Percentiles rank a stretch among this genome's conserved stretches.
These are phyloP conservation scores for Progne subis DNA, from an alignment of 2,113 vertebrate genomes.

Conservation along the genomic window DNA sequence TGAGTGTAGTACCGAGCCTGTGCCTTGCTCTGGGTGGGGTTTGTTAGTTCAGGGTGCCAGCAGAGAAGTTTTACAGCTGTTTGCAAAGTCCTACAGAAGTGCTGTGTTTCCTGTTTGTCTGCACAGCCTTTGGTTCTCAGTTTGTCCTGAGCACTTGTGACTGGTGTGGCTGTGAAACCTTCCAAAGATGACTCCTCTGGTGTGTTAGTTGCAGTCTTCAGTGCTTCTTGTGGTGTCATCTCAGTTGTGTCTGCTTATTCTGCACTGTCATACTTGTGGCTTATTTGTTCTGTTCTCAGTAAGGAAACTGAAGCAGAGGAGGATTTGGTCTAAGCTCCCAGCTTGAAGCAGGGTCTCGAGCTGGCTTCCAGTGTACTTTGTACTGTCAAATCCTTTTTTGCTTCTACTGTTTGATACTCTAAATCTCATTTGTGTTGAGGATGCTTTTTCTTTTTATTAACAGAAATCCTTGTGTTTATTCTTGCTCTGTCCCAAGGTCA, in stretches of 20 bases:
- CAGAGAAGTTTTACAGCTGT: neutral
- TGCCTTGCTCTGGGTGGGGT: neutral
- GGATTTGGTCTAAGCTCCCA: neutral
- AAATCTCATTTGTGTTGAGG: neutral
- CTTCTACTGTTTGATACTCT: neutral
- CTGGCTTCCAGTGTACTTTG: neutral
- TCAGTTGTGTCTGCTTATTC: neutral
- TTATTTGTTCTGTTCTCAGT: neutral
- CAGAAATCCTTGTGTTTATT: neutral
- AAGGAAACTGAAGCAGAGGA: neutral
- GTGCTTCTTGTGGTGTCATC: neutral
- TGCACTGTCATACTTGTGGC: neutral
- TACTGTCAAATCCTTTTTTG: neutral
- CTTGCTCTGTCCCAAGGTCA: neutral
- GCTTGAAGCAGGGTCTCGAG: neutral
- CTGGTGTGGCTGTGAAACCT: neutral
- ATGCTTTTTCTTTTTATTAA: neutral
- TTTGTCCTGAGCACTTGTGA: neutral
- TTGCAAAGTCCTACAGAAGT: neutral
- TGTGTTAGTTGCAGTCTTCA: neutral
- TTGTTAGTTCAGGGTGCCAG: neutral
- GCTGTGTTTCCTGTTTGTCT: neutral
- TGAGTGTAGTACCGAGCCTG: accelerated
- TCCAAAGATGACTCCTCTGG: neutral
- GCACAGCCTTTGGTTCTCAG: neutral